phyloP scores from a whole-genome alignment of 2,113 vertebrate genomes.

The Zosterops lateralis region DNA sequence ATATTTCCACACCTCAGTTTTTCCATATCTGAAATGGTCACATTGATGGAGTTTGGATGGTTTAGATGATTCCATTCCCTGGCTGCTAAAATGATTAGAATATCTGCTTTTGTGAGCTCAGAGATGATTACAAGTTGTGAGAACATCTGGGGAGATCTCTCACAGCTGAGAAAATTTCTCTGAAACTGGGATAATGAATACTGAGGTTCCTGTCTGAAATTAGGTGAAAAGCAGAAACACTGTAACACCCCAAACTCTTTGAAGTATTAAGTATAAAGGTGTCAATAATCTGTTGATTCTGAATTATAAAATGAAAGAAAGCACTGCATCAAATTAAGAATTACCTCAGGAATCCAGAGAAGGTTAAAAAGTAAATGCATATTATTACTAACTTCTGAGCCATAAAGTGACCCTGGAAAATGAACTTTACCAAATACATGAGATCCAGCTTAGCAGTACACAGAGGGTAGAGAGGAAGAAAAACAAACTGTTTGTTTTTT shows the following conservation, averaged over 20 bases:
- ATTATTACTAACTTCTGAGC: neutral
- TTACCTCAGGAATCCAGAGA: neutral
- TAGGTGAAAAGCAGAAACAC: neutral
- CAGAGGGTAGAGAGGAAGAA: neutral
- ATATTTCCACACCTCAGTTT: neutral
- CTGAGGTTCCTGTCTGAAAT: neutral
- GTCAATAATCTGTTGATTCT: neutral
- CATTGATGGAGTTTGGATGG: neutral
- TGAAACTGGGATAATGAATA: neutral
- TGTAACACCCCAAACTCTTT: neutral
- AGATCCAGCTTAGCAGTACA: neutral
- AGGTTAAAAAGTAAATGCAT: neutral
- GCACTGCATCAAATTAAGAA: neutral
- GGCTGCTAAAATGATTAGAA: neutral
- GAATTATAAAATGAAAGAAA: neutral
- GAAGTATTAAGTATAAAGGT: neutral
- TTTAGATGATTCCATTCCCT: neutral
- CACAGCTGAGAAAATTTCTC: neutral
- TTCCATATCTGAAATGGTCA: neutral
- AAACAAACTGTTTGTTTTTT: neutral
- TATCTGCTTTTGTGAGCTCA: neutral
- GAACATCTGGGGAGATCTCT: neutral
- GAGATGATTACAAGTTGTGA: neutral
- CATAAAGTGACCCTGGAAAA: neutral
- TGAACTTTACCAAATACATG: neutral